Percentiles rank a stretch among this genome's conserved stretches.
Conservation (phyloP, 2,113 vertebrate species). For the Nothocercus julius region DNA sequence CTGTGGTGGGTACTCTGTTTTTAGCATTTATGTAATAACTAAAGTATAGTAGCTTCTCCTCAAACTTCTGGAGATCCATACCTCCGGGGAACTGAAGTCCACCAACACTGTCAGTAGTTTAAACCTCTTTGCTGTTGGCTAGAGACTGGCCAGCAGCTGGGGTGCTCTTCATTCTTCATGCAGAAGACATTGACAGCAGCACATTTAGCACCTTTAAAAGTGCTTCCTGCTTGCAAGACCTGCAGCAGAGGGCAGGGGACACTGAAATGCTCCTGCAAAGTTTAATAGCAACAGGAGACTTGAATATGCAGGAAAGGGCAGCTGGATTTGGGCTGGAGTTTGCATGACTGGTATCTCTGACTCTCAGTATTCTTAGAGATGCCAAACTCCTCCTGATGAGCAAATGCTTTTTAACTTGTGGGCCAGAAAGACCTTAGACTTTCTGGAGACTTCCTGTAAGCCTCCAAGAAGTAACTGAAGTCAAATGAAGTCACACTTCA, state of each 20-base stretch:
- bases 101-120: neutral
- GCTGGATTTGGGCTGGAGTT: neutral
- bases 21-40: neutral
- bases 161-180: neutral
- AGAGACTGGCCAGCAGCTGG: neutral
- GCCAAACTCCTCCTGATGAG: rapidly evolving
- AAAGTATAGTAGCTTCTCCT: neutral
- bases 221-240: neutral
- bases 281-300: neutral
- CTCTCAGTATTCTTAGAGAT: rapidly evolving
- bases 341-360: neutral
- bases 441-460: neutral
- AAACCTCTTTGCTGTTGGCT: neutral
- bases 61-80: neutral
- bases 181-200: neutral
- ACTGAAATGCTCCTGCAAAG: neutral
- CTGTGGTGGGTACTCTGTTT: neutral
- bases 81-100: neutral
- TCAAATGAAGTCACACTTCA: neutral
- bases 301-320: neutral
- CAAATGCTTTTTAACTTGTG: neutral
- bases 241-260: rapidly evolving
- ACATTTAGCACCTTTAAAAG: neutral
- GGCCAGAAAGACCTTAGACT: neutral
- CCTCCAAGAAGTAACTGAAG: neutral